Base-by-base conservation (phyloP, 2,888 invertebrate species). In the Clunio marinus region DNA sequence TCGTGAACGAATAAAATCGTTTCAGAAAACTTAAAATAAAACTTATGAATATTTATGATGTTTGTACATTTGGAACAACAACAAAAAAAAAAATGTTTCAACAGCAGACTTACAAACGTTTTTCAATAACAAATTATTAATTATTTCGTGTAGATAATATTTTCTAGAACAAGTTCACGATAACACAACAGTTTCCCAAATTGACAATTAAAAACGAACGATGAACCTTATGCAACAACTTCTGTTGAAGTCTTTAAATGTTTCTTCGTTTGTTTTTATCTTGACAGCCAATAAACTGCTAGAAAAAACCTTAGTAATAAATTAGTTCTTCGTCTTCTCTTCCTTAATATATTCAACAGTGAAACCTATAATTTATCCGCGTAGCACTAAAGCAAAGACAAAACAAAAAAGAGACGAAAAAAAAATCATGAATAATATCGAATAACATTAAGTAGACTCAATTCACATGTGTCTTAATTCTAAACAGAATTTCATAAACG, bases 381-480 rank as follows among this genome's bases (percentile, higher is more conserved):
- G n/a, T n/a, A n/a, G 25, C 57, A 25, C 5, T 2, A 13, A 57
- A 25, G 60, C 28, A 59, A 2, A 10, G 22, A 58, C 22, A 57
- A 27, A 25, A 57, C 59, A 60, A 60, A 60, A 62, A 59, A 59
- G 32, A 59, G 20, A 17, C 28, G 4, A 15, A 55, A 22, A 35
- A 35, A 13, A 35, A 35, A n/a, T n/a, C n/a, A n/a, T n/a, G n/a
- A n/a, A 41, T 41, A 41, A n/a, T 32, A 32, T 32, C 15, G 15
- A 15, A 13, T 15, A 17, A 51, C 51, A 51, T 51, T 20, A 4
- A 51, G 22, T 17, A 5, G 17, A 20, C 32, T 32, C 32, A n/a
- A n/a, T n/a, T 41, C 51, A 22, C 10, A 15, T 41, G 7, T 13
- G 41, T 41, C 15, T 41, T 41, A 51, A 51, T 8, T n/a, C n/a